Evolutionary conservation across 1,140 invertebrate genomes (phyloP), one percentile per base, ranked within the genome.

Genomic region (Trichonephila clavata): DNA sequence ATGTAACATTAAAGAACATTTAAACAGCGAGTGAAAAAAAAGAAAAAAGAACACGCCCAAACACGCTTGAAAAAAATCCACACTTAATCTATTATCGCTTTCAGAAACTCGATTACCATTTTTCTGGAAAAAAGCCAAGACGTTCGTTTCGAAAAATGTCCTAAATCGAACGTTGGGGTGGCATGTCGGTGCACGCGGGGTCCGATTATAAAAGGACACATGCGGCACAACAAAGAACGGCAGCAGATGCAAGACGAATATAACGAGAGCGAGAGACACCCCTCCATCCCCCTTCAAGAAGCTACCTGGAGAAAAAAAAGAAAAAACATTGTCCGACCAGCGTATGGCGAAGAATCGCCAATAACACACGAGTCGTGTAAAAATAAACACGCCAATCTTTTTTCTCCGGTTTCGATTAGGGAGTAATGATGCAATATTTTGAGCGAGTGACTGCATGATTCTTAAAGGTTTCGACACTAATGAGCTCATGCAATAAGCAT

Each of bases 151-250:
- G 43, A 84, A 84, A 50, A 84, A 60, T 84, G 83, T 21, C 83
- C 83, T 27, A 84, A 60, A 84, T 84, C 83, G 83, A 84, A 59
- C 50, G 50, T 60, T 32, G 21, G n/a, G 71, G 27, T 39, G 68
- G 71, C 27, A 77, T 18, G 32, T 77, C 71, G 71, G 71, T 39
- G 71, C 71, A 77, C 27, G 81, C 81, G 43, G 81, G 32, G 59
- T 87, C 27, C 86, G 59, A 32, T 39, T 57, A 87, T 57, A 87
- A 87, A 57, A 39, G 86, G 61, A 87, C 86, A 63, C 86, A 84
- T 84, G 86, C 86, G 4, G 57, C 86, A 57, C 86, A 87, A 87
- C 86, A 87, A 87, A 32, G 57, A 60, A 60, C 16, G 61, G 59
- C 8, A n/a, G 61, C 86, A 87, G 86, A 87, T 87, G 86, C 81